Evolutionary conservation across 2,888 invertebrate species (phyloP), one percentile per base, ranked within the genome.

Genomic region (Drosophila subquinaria): DNA sequence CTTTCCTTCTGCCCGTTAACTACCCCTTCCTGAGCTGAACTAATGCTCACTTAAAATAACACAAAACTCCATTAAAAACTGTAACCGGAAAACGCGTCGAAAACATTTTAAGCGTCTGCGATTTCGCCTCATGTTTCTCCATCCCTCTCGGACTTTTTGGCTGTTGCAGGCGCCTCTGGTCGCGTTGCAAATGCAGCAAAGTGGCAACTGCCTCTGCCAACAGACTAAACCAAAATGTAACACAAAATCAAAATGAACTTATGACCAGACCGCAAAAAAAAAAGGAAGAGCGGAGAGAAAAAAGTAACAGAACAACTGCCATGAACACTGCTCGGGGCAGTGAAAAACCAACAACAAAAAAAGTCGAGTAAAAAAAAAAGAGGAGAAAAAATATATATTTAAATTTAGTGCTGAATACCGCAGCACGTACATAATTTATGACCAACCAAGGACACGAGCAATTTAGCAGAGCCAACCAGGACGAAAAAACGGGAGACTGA

Each of bases 361-460:
- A 53, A 53, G 17, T 13, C 9, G 11, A 33, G 23, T 6, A 40
- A 40, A 53, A 5, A 52, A 65, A 75, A 43, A 36, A 36, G 15
- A 27, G 56, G 48, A 61, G 30, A 48, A 57, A 56, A 67, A 35
- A 69, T 75, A 80, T 88, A 88, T 89, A 88, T 88, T 88, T 89
- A 88, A 88, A 88, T 88, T 88, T 90, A 88, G 89, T 88, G 90
- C 88, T 79, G 88, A 88, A 84, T 88, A 87, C 90, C 90, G 78
- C 83, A 89, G 90, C 87, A 88, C 90, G 88, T 90, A 88, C 90
- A 90, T 90, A 88, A 88, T 88, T 88, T 88, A 88, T 88, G 89
- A 77, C 89, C 89, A 72, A 86, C 88, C 90, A 88, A 88, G 90
- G 89, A 83, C 88, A 88, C 89, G 89, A 88, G 88, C 88, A 87